Base-by-base conservation (phyloP, 1,140 invertebrate species). In the Chrysomallon squamiferum region DNA sequence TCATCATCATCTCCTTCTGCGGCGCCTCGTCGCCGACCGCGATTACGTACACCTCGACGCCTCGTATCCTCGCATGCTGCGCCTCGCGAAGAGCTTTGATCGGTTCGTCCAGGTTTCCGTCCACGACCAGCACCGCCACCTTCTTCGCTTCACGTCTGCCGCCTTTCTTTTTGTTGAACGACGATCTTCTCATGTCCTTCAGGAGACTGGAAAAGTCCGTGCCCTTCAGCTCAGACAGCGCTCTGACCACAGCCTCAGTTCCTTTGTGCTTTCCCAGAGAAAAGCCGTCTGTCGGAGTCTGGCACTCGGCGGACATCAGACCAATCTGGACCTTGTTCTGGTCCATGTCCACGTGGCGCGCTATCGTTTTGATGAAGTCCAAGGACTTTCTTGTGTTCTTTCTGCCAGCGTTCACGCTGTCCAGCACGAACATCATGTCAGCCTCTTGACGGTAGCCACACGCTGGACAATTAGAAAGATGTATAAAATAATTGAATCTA, bases 371-470 rank as follows among this genome's bases (percentile, higher is more conserved):
- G 5, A 81, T 66, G 57, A 81, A 79, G 49, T 73, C 66, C 32
- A 79, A 30, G 9, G 68, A 58, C 35, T 75, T 76, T 38, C 72
- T 71, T 2, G 75, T 77, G 59, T 78, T 76, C 38, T 62, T 72
- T 58, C 64, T 66, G 2, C 77, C 77, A 25, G 77, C 77, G 62
- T 74, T 79, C 15, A 69, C 70, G 45, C 77, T 77, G 69, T 81
- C 79, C 66, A 79, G 59, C 22, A 79, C 68, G 62, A 81, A 79
- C 74, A 79, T 77, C 32, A 81, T 68, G 50, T 81, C 79, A 3
- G 79, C 77, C 56, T 74, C 69, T 50, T 80, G 76, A 50, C 75
- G 67, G 18, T 66, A 70, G 2, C 78, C 78, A 57, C 78, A 80
- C 35, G 72, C 78, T 80, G 70, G 3, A 61, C 59, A 47, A 59